A percentile compares a stretch with the other conserved stretches of the same genome.
Evolutionary conservation across 1,140 invertebrate genomes (phyloP).

Genomic region (Saccostrea echinata): DNA sequence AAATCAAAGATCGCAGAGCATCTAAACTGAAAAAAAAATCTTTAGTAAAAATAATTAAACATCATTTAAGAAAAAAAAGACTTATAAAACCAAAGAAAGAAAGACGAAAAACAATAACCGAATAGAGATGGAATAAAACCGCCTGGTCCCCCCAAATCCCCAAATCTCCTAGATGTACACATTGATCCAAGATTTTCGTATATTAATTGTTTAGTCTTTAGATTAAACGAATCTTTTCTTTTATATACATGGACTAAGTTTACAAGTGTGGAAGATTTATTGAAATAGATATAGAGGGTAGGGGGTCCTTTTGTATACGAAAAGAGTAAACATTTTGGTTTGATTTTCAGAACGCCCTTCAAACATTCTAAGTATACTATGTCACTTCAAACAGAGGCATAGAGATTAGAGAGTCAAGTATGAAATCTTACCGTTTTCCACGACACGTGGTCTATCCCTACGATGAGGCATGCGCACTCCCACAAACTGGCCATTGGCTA

Average conservation of each 20-base stretch:
- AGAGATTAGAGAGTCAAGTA: not conserved
- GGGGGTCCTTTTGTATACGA: not conserved
- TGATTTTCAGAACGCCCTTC: no score
- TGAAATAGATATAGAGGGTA: not conserved
- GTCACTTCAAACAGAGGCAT: not conserved
- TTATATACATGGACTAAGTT: not conserved
- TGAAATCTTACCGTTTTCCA: not conserved
- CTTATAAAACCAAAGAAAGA: no score
- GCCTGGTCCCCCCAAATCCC: no score
- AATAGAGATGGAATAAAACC: not conserved
- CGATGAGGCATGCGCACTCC: constrained; percentile 15
- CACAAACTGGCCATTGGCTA: constrained; percentile 24
- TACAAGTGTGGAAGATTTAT: not conserved
- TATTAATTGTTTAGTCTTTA: not conserved
- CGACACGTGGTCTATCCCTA: constrained; percentile 11
- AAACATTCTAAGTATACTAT: not conserved
- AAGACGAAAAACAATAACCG: not conserved
- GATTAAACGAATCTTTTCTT: not conserved
- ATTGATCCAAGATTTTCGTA: not conserved
- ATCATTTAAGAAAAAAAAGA: no score
- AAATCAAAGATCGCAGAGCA: no score
- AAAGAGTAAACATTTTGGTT: no score
- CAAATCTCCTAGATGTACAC: not conserved
- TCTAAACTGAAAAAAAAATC: no score
- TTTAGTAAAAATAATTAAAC: no score